A percentile compares a stretch with the other conserved stretches of the same genome.
Evolutionary conservation across 2,797 vertebrate genomes (phyloP).

Genomic region (Ctenopoma multispine): DNA sequence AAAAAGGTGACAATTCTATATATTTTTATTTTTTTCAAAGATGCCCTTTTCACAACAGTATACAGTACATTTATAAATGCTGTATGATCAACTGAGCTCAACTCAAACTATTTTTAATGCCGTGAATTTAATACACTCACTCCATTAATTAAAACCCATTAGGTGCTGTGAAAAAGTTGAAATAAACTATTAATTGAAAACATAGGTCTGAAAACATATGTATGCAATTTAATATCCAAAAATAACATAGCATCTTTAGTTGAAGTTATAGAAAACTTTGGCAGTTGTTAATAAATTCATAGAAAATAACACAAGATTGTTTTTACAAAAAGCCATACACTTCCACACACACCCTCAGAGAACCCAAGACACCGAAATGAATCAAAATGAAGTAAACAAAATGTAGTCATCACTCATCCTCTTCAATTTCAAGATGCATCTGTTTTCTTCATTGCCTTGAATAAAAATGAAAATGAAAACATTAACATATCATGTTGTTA

Average conservation of each 20-base stretch:
- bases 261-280: not conserved
- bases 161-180: not conserved
- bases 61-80: not conserved
- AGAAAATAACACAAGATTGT: not conserved
- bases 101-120: not conserved
- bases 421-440: conserved; percentile 53
- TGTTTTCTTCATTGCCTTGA: conserved; percentile 72
- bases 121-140: not conserved
- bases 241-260: not conserved
- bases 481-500: not conserved
- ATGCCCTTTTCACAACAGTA: conserved; percentile 1
- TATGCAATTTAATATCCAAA: not conserved
- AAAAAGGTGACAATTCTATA: not conserved
- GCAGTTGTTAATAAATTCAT: not conserved
- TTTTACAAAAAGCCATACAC: not conserved
- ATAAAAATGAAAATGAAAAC: not conserved
- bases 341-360: conserved; percentile 4
- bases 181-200: not conserved
- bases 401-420: not conserved
- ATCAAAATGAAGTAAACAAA: conserved; percentile 14
- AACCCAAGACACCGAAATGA: conserved; percentile 20
- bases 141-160: not conserved
- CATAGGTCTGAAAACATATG: no score
- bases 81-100: not conserved
- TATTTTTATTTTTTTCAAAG: not conserved